Percentiles rank a stretch among this genome's conserved stretches.
Evolutionary conservation across 1,140 invertebrate genomes (phyloP).

Genomic region (Paracyclopina nana): DNA sequence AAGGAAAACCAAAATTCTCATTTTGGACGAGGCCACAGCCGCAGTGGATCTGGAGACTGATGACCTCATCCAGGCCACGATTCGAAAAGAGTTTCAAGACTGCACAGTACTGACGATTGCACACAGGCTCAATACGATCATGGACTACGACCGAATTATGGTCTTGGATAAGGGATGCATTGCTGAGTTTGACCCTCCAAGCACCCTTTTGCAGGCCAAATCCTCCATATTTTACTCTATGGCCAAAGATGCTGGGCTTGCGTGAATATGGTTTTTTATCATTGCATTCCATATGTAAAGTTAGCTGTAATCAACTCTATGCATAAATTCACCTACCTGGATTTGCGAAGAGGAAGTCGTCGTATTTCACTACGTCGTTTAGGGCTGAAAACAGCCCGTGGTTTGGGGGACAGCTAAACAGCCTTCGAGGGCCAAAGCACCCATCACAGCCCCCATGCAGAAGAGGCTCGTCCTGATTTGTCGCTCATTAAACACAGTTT

Average conservation of each 20-base stretch:
- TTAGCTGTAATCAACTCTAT: too few relatives aligned
- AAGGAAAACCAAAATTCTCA: constrained; percentile 26
- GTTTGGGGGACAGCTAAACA: too few relatives aligned
- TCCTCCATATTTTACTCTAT: constrained; percentile 70
- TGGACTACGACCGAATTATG: constrained; percentile 45
- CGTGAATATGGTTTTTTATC: too few relatives aligned
- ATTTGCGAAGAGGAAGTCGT: too few relatives aligned
- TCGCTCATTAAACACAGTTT: too few relatives aligned
- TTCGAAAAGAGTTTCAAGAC: constrained; percentile 27
- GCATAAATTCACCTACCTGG: too few relatives aligned
- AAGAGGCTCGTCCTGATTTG: too few relatives aligned
- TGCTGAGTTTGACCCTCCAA: constrained; percentile 57
- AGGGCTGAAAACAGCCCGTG: too few relatives aligned
- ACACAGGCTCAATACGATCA: constrained; percentile 30
- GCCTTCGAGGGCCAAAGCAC: too few relatives aligned
- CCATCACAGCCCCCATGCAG: too few relatives aligned
- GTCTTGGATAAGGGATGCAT: constrained; percentile 69
- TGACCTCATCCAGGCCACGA: constrained; percentile 27
- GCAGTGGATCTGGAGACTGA: constrained; percentile 30
- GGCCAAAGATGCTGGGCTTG: constrained; percentile 66
- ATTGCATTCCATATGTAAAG: too few relatives aligned
- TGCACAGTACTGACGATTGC: constrained; percentile 32
- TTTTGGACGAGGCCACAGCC: constrained; percentile 32
- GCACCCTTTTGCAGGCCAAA: constrained; percentile 46
- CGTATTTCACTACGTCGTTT: too few relatives aligned